Conservation (phyloP, 1,140 invertebrate genomes). For the Subanguina moxae region DNA sequence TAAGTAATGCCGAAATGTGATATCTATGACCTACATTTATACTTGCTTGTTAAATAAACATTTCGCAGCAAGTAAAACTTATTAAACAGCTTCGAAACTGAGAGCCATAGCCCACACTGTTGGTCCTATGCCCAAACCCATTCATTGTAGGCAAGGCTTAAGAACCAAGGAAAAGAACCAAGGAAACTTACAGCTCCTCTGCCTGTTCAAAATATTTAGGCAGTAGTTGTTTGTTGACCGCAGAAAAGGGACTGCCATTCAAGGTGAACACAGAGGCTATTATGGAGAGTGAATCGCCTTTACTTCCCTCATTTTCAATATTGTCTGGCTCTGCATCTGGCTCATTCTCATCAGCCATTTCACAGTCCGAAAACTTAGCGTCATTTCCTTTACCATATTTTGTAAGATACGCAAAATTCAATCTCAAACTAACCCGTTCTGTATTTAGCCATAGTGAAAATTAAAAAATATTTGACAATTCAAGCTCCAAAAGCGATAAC, state of each 20-base stretch:
- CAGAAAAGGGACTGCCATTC: conserved; percentile 51
- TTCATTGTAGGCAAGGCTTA: too few species aligned
- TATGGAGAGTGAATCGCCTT: conserved; percentile 13
- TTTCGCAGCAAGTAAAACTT: too few species aligned
- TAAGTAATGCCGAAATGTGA: too few species aligned
- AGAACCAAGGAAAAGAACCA: background rate
- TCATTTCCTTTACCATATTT: conserved; percentile 1
- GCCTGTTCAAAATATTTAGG: conserved; percentile 51
- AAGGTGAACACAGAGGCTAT: conserved; percentile 32
- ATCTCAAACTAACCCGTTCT: conserved; percentile 1
- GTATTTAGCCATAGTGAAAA: conserved; percentile 26
- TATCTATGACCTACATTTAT: too few species aligned
- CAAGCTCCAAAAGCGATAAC: too few species aligned
- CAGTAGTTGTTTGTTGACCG: conserved; percentile 37
- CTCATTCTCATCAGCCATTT: background rate
- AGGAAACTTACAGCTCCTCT: conserved; percentile 35
- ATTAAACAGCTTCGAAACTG: too few species aligned
- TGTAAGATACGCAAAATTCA: too few species aligned
- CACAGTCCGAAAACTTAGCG: background rate
- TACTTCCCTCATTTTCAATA: too few species aligned
- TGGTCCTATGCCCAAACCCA: too few species aligned
- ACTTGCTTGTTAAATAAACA: too few species aligned
- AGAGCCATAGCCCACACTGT: too few species aligned
- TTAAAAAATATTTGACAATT: too few species aligned
- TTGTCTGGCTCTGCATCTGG: background rate